Conservation (phyloP, 2,888 invertebrate species). For the Acholoe squamosa region DNA sequence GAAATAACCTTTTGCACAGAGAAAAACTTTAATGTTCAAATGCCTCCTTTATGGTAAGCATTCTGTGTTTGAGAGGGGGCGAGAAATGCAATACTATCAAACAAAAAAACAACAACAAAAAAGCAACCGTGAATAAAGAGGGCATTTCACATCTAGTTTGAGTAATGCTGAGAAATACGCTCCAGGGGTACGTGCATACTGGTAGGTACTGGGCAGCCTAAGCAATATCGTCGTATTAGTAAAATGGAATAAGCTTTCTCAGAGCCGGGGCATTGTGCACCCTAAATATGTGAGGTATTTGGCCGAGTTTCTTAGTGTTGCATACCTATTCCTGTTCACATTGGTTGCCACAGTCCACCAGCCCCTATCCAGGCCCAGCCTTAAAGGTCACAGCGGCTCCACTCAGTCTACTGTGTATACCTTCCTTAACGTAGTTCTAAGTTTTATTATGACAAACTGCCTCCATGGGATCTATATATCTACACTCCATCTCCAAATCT, state of each 20-base stretch:
- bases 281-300: not conserved
- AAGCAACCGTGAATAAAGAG: too few relatives aligned
- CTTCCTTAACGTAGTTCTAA: not conserved
- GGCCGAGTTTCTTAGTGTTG: not conserved
- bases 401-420: not conserved
- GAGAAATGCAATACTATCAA: too few relatives aligned
- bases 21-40: too few relatives aligned
- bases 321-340: not conserved
- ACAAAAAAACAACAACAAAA: too few relatives aligned
- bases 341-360: not conserved
- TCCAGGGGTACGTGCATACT: not conserved
- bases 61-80: too few relatives aligned
- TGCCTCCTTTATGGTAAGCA: too few relatives aligned
- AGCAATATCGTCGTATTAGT: too few relatives aligned
- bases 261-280: not conserved
- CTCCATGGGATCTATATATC: not conserved
- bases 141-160: too few relatives aligned
- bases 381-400: not conserved
- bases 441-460: not conserved
- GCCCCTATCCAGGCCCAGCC: not conserved
- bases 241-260: not conserved
- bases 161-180: not conserved
- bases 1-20: too few relatives aligned
- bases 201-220: not conserved
- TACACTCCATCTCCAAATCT: slow-evolving; percentile 1